These are phyloP conservation scores for Dynastes hyllus DNA, from an alignment of 2,888 invertebrate genomes.

Conservation along the genomic window DNA sequence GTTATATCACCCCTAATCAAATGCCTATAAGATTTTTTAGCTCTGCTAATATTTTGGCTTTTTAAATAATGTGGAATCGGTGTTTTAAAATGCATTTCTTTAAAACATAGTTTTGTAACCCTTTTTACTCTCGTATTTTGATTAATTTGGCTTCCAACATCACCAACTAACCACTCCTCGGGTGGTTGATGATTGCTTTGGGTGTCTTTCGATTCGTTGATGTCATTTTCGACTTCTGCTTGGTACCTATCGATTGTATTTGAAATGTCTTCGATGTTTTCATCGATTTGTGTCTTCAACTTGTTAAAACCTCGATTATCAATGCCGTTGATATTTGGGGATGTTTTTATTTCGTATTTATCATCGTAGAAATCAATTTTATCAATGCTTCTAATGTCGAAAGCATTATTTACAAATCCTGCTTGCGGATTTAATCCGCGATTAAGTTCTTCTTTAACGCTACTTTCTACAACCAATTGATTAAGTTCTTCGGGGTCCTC, in stretches of 20 bases:
- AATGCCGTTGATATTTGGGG: constrained; percentile 48
- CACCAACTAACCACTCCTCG: constrained; percentile 58
- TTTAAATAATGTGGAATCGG: constrained; percentile 56
- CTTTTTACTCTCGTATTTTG: constrained; percentile 61
- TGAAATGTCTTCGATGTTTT: constrained; percentile 62
- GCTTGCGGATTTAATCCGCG: constrained; percentile 34
- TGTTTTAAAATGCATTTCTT: constrained; percentile 61
- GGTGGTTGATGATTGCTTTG: constrained; percentile 33
- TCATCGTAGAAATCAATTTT: constrained; percentile 39
- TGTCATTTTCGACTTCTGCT: constrained; percentile 69
- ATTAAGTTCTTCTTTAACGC: constrained; percentile 38
- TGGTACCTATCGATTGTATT: constrained; percentile 66
- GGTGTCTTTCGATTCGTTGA: constrained; percentile 65
- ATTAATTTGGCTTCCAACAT: constrained; percentile 62
- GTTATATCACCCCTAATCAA: constrained; percentile 67
- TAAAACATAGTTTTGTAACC: constrained; percentile 64
- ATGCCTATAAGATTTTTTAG: constrained; percentile 66
- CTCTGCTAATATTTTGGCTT: constrained; percentile 52
- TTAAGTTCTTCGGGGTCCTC: constrained; percentile 14
- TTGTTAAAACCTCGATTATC: constrained; percentile 62
- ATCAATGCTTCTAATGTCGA: constrained; percentile 52
- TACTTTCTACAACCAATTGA: constrained; percentile 22
- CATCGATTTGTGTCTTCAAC: constrained; percentile 59
- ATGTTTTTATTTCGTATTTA: constrained; percentile 19
- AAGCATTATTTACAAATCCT: constrained; percentile 51